Conservation (phyloP, 2,113 vertebrate species). For the Mungos mungo region DNA sequence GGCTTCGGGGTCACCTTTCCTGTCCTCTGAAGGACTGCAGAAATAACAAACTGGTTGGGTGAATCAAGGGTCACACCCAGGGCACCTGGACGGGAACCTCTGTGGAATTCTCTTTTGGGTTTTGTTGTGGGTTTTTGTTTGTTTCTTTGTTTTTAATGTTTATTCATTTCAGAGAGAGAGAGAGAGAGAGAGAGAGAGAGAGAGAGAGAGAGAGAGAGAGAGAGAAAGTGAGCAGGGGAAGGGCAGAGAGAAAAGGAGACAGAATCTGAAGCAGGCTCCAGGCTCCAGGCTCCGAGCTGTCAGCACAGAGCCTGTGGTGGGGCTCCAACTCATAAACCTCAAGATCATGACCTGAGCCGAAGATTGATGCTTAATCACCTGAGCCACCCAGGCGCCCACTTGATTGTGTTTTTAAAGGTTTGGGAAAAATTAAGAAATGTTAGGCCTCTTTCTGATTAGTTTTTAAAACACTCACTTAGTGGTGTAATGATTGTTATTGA, state of each 20-base stretch:
- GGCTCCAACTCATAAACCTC: no score
- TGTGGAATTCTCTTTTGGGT: not conserved
- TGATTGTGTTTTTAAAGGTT: not conserved
- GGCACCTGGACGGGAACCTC: not conserved
- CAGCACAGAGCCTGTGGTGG: no score
- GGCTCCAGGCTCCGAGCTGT: no score
- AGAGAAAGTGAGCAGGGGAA: no score
- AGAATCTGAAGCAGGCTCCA: no score
- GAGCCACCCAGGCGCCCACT: not conserved
- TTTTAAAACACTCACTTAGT: not conserved
- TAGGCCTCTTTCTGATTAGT: not conserved
- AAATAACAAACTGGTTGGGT: not conserved
- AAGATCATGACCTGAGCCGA: no score
- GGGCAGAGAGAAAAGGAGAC: no score
- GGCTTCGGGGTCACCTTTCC: not conserved
- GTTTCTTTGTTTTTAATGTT: no score
- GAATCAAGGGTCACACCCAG: not conserved
- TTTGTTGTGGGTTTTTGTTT: not conserved
- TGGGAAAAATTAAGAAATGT: not conserved
- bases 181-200: no score
- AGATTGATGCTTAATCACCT: no score
- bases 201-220: no score
- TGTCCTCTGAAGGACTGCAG: not conserved
- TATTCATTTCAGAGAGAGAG: no score
- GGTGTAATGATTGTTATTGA: not conserved